Evolutionary conservation across 2,797 vertebrate genomes (phyloP).

Genomic region (Molossus molossus): DNA sequence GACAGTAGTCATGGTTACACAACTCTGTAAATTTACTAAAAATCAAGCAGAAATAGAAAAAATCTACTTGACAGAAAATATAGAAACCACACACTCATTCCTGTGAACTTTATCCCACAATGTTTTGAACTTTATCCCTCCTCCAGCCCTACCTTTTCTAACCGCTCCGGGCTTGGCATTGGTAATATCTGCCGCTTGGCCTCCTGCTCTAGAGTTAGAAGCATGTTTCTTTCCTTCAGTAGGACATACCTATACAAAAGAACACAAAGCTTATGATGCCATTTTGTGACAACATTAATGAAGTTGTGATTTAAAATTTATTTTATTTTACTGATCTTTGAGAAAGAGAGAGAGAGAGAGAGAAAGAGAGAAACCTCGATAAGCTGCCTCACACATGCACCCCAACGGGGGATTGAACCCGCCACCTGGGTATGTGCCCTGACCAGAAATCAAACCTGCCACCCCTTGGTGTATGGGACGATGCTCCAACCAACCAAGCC

Average conservation of each 20-base stretch:
- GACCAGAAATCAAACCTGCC: neutral
- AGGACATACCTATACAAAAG: constrained; percentile 95
- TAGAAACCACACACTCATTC: neutral
- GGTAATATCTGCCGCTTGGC: constrained; percentile 92
- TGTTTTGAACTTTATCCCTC: neutral
- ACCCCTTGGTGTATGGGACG: neutral
- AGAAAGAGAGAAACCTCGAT: neutral
- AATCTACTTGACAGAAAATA: neutral
- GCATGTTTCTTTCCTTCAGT: constrained; percentile 98
- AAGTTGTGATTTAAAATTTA: neutral
- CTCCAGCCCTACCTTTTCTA: constrained; percentile 93
- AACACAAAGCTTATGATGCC: constrained; percentile 62
- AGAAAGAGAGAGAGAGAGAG: neutral
- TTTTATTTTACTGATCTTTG: neutral
- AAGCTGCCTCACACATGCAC: neutral
- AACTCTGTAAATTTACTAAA: constrained; percentile 4
- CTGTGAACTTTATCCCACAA: neutral
- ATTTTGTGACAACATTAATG: neutral
- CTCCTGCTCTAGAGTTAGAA: constrained; percentile 96
- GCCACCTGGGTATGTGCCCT: neutral
- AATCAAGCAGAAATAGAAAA: neutral
- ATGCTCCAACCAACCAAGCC: no score
- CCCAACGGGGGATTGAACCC: neutral
- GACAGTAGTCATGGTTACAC: neutral
- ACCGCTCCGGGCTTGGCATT: constrained; percentile 97